Evolutionary conservation across 2,888 invertebrate species (phyloP).

Genomic region (Chesias legatella): DNA sequence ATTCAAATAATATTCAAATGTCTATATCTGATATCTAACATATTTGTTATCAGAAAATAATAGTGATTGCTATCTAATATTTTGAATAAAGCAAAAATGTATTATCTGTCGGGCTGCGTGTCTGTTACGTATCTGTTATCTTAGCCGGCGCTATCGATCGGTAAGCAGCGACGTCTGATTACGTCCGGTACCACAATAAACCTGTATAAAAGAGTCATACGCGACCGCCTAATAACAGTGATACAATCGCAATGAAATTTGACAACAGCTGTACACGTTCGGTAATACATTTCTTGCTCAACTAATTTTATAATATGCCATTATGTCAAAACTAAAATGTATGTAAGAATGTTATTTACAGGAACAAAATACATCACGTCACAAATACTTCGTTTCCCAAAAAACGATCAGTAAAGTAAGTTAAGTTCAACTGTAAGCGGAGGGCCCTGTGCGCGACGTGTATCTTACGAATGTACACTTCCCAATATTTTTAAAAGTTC

Average conservation of each 20-base stretch:
- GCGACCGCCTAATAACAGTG: neutral
- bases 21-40: conserved; percentile 2
- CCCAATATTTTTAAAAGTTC: conserved; percentile 7
- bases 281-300: conserved; percentile 12
- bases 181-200: neutral
- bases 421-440: neutral
- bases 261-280: neutral
- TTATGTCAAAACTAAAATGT: conserved; percentile 40
- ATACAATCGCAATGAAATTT: neutral
- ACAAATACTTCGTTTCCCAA: conserved; percentile 10
- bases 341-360: conserved; percentile 34
- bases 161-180: neutral
- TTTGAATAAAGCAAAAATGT: conserved; percentile 12
- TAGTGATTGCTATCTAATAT: conserved; percentile 7
- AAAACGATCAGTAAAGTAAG: conserved; percentile 5
- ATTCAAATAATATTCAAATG: conserved; percentile 7
- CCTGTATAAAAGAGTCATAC: neutral
- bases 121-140: too few relatives aligned
- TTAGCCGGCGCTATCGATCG: too few relatives aligned
- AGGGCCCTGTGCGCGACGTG: neutral
- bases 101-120: neutral
- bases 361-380: conserved; percentile 33
- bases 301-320: conserved; percentile 24
- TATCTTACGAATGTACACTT: conserved; percentile 9
- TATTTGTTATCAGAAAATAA: conserved; percentile 12